A percentile compares a stretch with the other conserved stretches of the same genome.
These are phyloP conservation scores for Acronicta psi DNA, from an alignment of 2,888 invertebrate genomes.

Conservation along the genomic window DNA sequence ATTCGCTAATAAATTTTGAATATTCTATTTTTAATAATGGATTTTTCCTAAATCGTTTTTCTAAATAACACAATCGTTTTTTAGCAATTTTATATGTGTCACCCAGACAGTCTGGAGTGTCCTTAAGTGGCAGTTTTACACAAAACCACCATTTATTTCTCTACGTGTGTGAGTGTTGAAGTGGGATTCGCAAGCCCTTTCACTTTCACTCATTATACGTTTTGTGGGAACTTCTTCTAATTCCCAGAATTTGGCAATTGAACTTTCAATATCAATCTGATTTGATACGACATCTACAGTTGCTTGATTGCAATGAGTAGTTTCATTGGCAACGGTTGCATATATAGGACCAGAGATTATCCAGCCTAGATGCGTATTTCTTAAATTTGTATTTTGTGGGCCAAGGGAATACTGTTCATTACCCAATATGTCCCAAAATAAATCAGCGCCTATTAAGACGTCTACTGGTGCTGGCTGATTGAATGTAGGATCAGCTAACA, in stretches of 20 bases:
- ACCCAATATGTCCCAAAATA: not conserved
- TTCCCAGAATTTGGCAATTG: slow-evolving; percentile 47
- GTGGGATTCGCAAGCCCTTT: slow-evolving; percentile 47
- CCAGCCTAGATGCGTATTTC: slow-evolving; percentile 51
- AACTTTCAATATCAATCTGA: not conserved
- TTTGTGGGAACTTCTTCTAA: slow-evolving; percentile 47
- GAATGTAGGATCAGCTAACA: slow-evolving; percentile 2
- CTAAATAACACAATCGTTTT: not conserved
- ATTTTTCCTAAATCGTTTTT: not conserved
- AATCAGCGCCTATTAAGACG: not conserved
- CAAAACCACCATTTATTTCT: slow-evolving; percentile 36
- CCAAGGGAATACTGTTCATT: slow-evolving; percentile 32
- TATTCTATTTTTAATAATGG: slow-evolving; percentile 36
- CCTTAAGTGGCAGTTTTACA: slow-evolving; percentile 32
- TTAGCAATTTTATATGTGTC: slow-evolving; percentile 30
- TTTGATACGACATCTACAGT: not conserved
- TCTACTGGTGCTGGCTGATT: not conserved
- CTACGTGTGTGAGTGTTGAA: slow-evolving; percentile 37
- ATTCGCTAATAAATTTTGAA: slow-evolving; percentile 45
- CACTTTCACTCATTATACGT: slow-evolving; percentile 20
- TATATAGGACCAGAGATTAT: slow-evolving; percentile 48
- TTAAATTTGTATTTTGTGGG: slow-evolving; percentile 31
- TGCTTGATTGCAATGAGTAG: slow-evolving; percentile 26
- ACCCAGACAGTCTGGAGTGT: slow-evolving; percentile 32
- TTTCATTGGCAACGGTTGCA: not conserved